These are phyloP conservation scores for Antedon mediterranea DNA, from an alignment of 53 echinoderm and acorn worm genomes.

Conservation along the genomic window DNA sequence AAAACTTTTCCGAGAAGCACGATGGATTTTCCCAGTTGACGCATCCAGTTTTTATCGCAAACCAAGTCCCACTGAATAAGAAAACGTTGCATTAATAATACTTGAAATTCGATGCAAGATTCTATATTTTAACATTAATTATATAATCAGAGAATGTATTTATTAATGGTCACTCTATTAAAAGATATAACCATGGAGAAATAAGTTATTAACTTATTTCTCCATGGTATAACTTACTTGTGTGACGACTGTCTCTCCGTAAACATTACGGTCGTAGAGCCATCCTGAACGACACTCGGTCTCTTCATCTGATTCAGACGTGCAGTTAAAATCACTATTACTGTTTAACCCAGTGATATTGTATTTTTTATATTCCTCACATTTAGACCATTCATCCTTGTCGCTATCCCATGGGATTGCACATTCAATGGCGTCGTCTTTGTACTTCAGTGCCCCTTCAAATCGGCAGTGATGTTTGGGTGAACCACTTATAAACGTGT, in stretches of 20 bases:
- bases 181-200: too few species aligned
- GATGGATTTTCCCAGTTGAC: conserved; percentile 26
- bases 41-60: conserved; percentile 12
- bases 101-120: too few species aligned
- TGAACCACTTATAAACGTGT: conserved; percentile 24
- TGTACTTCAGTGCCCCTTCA: conserved; percentile 12
- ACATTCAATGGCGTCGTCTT: background rate
- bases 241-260: conserved; percentile 16
- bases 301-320: background rate
- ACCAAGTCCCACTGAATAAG: conserved; percentile 20
- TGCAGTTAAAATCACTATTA: background rate
- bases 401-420: conserved; percentile 6
- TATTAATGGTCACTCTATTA: too few species aligned
- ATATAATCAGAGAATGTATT: too few species aligned
- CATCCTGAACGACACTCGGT: conserved; percentile 17
- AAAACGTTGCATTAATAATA: too few species aligned
- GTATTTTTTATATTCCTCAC: conserved; percentile 9
- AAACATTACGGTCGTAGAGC: conserved; percentile 13
- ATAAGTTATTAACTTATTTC: too few species aligned
- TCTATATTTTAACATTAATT: too few species aligned
- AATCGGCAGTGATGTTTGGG: conserved; percentile 22
- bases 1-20: conserved; percentile 23
- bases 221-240: too few species aligned
- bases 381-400: conserved; percentile 20
- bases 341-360: background rate